A percentile compares a stretch with the other conserved stretches of the same genome.
Conservation (phyloP, 2,888 invertebrate genomes). For the Phaedon cochleariae region DNA sequence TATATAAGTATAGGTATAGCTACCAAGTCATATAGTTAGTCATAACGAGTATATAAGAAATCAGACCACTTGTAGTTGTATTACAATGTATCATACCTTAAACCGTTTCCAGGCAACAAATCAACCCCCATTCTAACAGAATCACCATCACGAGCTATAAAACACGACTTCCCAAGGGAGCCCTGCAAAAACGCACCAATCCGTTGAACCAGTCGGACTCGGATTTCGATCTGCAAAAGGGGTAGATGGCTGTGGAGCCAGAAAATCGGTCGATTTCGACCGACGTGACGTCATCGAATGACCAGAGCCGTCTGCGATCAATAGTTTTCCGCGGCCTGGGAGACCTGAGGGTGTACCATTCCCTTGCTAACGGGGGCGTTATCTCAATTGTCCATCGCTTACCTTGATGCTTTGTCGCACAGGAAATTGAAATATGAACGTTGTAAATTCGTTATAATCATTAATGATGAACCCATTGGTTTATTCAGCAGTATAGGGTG, state of each 20-base stretch:
- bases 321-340: constrained; percentile 55
- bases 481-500: too few species aligned
- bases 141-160: constrained; percentile 9
- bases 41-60: constrained; percentile 1
- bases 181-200: constrained; percentile 22
- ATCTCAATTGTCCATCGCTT: constrained; percentile 36
- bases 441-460: constrained; percentile 16
- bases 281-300: constrained; percentile 60
- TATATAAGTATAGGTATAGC: too few species aligned
- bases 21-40: too few species aligned
- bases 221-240: constrained; percentile 46
- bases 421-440: constrained; percentile 32
- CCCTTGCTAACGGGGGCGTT: constrained; percentile 34
- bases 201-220: constrained; percentile 34
- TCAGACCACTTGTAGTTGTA: constrained; percentile 4
- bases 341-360: constrained; percentile 25
- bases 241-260: constrained; percentile 40
- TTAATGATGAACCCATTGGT: not conserved
- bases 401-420: constrained; percentile 19
- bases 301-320: constrained; percentile 57
- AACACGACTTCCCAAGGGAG: constrained; percentile 21
- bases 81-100: constrained; percentile 29
- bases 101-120: constrained; percentile 32
- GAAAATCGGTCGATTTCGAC: constrained; percentile 57
- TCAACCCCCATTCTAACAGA: constrained; percentile 28